These are phyloP conservation scores for Pinna nobilis DNA, from an alignment of 1,140 invertebrate species.

Conservation along the genomic window DNA sequence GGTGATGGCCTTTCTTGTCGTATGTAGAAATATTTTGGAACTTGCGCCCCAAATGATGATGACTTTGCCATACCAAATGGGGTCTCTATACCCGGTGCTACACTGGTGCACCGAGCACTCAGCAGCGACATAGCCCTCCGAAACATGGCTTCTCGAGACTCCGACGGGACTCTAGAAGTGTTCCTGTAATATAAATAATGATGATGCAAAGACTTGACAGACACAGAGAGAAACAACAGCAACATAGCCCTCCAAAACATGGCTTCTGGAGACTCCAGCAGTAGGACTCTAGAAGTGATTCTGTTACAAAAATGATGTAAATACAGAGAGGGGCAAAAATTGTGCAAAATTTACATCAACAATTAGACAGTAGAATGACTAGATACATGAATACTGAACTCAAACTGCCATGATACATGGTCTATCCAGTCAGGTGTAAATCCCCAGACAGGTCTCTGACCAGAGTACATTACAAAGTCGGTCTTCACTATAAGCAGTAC, in stretches of 20 bases:
- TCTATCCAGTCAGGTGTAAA: no score
- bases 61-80: conserved; percentile 41
- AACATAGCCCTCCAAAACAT: conserved; percentile 55
- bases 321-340: no score
- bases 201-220: neutral
- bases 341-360: no score
- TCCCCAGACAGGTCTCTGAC: no score
- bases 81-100: conserved; percentile 26
- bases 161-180: conserved; percentile 29
- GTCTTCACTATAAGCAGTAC: no score
- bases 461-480: no score
- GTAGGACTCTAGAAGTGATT: conserved; percentile 29
- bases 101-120: conserved; percentile 53
- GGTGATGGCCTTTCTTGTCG: conserved; percentile 56
- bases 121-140: conserved; percentile 55
- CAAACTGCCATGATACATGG: no score
- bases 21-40: conserved; percentile 63
- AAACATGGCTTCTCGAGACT: conserved; percentile 51
- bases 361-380: no score
- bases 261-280: conserved; percentile 48
- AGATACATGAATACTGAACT: no score
- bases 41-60: conserved; percentile 45
- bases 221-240: neutral
- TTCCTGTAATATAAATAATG: conserved; percentile 32
- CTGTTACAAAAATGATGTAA: conserved; percentile 36